Percentiles rank a stretch among this genome's conserved stretches.
Evolutionary conservation across 2,888 invertebrate genomes (phyloP).

Genomic region (Apeira syringaria): DNA sequence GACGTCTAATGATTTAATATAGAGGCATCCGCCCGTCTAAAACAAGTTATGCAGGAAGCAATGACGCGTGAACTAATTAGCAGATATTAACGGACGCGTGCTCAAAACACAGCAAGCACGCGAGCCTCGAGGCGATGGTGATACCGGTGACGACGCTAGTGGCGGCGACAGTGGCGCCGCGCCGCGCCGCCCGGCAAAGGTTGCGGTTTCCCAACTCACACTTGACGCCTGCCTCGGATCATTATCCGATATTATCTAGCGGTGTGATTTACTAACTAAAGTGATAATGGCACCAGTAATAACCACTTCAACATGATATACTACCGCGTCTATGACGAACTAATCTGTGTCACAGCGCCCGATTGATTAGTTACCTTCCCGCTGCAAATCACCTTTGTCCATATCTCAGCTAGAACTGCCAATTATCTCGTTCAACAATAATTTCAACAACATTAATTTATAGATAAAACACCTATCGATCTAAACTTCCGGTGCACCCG

Average conservation of each 20-base stretch:
- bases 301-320: constrained; percentile 44
- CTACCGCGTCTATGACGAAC: constrained; percentile 6
- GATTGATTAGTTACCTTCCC: constrained; percentile 39
- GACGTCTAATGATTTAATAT: no score
- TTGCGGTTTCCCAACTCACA: constrained; percentile 66
- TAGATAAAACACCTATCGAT: no score
- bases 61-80: no score
- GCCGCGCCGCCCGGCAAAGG: constrained; percentile 38
- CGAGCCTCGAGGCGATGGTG: no score
- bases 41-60: no score
- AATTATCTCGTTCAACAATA: constrained; percentile 30
- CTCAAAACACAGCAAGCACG: no score
- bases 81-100: no score
- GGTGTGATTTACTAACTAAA: constrained; percentile 70
- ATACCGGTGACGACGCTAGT: background rate
- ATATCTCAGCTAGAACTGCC: constrained; percentile 38
- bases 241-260: constrained; percentile 67
- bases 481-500: no score
- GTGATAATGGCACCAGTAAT: constrained; percentile 68
- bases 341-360: constrained; percentile 20
- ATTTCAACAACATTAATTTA: constrained; percentile 20
- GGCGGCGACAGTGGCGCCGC: background rate
- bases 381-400: constrained; percentile 56
- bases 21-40: no score
- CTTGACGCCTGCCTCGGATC: constrained; percentile 60